Evolutionary conservation across 2,113 vertebrate species (phyloP).

Genomic region (Podiceps cristatus): DNA sequence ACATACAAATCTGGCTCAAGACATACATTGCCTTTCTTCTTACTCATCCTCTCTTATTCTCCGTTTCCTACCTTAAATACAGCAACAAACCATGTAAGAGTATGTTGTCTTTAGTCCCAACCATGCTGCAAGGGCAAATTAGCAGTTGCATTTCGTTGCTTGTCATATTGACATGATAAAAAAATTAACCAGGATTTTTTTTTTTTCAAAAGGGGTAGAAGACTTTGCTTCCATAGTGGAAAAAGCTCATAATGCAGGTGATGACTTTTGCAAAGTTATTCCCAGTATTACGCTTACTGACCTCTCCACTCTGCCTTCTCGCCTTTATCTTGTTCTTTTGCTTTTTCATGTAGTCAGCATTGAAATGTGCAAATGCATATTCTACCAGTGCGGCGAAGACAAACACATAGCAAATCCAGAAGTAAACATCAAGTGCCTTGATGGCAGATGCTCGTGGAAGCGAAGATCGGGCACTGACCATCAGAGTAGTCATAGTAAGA

Average conservation of each 20-base stretch:
- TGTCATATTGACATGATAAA: neutral
- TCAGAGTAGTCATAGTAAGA: conserved; percentile 97
- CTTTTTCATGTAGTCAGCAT: conserved; percentile 94
- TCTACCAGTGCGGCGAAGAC: conserved; percentile 96
- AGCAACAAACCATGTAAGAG: neutral
- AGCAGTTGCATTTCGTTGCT: neutral
- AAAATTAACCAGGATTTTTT: neutral
- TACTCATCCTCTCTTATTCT: neutral
- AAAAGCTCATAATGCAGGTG: neutral
- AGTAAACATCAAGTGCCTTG: conserved; percentile 96
- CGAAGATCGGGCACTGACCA: conserved; percentile 95
- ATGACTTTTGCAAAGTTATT: neutral
- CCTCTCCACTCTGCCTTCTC: conserved; percentile 85
- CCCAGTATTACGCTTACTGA: conserved; percentile 43
- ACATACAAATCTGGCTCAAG: neutral
- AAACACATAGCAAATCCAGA: conserved; percentile 99
- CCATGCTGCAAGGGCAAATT: neutral
- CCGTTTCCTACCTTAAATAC: neutral
- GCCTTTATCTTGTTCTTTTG: conserved; percentile 91
- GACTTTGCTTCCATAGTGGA: neutral
- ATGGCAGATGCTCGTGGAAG: conserved; percentile 94
- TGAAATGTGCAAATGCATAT: conserved; percentile 97
- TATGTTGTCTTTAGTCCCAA: neutral
- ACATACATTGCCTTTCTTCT: neutral
- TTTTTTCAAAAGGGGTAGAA: neutral